phyloP scores from a whole-genome alignment of 2,113 vertebrate genomes.

The Picathartes gymnocephalus region DNA sequence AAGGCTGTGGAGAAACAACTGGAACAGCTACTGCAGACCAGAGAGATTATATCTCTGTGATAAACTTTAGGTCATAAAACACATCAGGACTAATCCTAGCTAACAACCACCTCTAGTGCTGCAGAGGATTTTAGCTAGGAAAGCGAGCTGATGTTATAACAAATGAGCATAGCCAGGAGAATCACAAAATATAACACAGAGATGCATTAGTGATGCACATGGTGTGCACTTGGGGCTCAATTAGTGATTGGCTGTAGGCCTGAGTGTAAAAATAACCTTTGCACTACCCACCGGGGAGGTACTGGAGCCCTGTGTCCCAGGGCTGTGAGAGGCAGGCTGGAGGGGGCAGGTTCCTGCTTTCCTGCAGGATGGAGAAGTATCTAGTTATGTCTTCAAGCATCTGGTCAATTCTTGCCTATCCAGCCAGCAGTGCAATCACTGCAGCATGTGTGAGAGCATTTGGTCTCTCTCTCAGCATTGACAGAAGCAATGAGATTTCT shows the following conservation, averaged over 20 bases:
- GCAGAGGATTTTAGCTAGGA: neutral
- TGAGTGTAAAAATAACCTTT: neutral
- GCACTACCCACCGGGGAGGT: neutral
- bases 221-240: neutral
- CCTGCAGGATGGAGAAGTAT: neutral
- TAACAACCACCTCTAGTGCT: neutral
- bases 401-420: neutral
- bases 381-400: neutral
- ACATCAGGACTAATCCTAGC: neutral
- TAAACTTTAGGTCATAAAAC: neutral
- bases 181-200: neutral
- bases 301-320: neutral
- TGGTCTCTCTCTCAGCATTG: neutral
- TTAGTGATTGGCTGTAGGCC: neutral
- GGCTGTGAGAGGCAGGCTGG: neutral
- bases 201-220: neutral
- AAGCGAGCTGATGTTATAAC: neutral
- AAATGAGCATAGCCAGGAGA: neutral
- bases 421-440: neutral
- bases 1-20: neutral
- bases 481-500: neutral
- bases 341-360: neutral
- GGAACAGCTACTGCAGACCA: neutral
- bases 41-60: neutral
- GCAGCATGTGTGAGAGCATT: neutral